Evolutionary conservation across 2,797 vertebrate genomes (phyloP).

Genomic region (Eulemur mongoz): DNA sequence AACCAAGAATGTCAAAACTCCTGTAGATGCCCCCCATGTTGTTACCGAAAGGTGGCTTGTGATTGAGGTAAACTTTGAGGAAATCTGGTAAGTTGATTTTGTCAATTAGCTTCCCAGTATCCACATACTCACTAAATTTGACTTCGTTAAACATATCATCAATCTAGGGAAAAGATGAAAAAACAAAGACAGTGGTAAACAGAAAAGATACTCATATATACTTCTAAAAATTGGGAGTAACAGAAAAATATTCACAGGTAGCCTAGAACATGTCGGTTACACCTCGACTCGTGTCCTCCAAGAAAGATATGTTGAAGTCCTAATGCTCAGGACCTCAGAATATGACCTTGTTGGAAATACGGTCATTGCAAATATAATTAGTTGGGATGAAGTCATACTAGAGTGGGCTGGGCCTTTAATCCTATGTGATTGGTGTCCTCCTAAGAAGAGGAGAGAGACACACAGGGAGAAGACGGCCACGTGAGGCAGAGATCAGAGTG

Average conservation of each 20-base stretch:
- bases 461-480: not conserved
- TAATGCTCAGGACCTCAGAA: not conserved
- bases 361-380: not conserved
- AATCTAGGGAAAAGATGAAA: constrained; percentile 84
- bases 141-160: constrained; percentile 95
- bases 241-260: not conserved
- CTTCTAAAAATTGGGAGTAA: not conserved
- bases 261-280: not conserved
- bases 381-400: not conserved
- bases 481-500: not conserved
- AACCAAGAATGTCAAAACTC: constrained; percentile 89
- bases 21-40: constrained; percentile 83
- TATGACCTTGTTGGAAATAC: not conserved
- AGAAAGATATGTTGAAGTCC: not conserved
- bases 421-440: not conserved
- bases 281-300: not conserved
- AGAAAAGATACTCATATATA: not conserved
- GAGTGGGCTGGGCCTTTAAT: not conserved
- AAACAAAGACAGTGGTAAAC: not conserved
- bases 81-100: constrained; percentile 92
- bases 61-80: constrained; percentile 95
- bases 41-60: constrained; percentile 90
- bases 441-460: not conserved
- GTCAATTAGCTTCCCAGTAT: constrained; percentile 90
- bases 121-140: constrained; percentile 91